Evolutionary conservation across 2,113 vertebrate genomes (phyloP).

Genomic region (Hippoglossus stenolepis): DNA sequence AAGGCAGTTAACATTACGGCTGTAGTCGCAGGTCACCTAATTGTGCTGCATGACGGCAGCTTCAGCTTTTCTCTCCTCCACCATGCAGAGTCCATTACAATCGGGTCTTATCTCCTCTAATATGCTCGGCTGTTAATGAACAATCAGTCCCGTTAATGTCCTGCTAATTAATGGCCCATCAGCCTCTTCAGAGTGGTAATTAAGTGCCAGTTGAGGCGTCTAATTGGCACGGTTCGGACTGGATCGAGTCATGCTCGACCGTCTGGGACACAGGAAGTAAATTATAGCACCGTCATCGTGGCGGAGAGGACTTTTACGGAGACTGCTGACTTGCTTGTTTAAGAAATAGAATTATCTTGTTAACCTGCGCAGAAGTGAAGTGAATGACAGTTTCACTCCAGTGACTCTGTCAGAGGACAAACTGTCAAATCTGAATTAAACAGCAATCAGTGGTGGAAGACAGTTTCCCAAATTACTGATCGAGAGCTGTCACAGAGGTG

Average conservation of each 20-base stretch:
- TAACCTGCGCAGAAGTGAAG: constrained; percentile 54
- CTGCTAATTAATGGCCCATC: constrained; percentile 81
- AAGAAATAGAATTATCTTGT: constrained; percentile 67
- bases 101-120: constrained; percentile 78
- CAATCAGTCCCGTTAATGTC: constrained; percentile 81
- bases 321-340: constrained; percentile 71
- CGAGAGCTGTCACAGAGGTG: not conserved
- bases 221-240: constrained; percentile 80
- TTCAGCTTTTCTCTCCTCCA: constrained; percentile 59
- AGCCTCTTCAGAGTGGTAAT: constrained; percentile 77
- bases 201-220: constrained; percentile 79
- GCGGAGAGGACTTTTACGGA: constrained; percentile 65
- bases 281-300: constrained; percentile 70
- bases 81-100: constrained; percentile 68
- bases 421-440: constrained; percentile 36
- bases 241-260: constrained; percentile 74
- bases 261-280: constrained; percentile 78
- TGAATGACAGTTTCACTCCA: constrained; percentile 54
- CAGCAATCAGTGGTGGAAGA: constrained; percentile 4
- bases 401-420: constrained; percentile 47
- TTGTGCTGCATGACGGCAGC: constrained; percentile 53
- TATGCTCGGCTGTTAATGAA: constrained; percentile 80
- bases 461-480: not conserved
- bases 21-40: constrained; percentile 69
- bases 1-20: constrained; percentile 64